Base-by-base conservation (phyloP, 2,797 vertebrate genomes). In the Neoniphon sammara region DNA sequence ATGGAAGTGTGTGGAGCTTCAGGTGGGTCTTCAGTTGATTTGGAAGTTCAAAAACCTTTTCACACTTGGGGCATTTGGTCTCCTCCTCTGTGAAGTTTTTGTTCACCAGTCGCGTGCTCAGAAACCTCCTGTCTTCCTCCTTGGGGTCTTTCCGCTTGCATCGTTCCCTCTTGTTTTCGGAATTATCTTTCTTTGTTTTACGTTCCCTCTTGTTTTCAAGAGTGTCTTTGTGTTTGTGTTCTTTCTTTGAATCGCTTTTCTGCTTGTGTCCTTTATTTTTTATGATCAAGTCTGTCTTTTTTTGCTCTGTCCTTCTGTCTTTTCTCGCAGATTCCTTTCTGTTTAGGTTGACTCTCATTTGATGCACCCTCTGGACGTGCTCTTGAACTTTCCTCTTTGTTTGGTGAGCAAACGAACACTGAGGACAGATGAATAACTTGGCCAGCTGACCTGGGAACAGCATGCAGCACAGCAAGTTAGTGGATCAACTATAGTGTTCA, bases 1-100 rank as follows among this genome's bases (percentile, higher is more conserved):
- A 85, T 4, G 82, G 73, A 18, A 87, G 85, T 50, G 58, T 73
- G 84, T 93, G 91, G 2, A 91, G 81, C 78, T 73, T 90, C 65
- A 65, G 31, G 71, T 93, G 91, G 5, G 80, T 66, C 59, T 73
- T 91, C 14, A 92, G 62, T 17, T 91, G 89, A 66, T 91, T 92
- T 0, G 89, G 85, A 53, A 86, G 89, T 18, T 89, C 84, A 62
- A 91, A 93, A 30, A 82, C 44, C 70, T 92, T 93, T 10, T 81
- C 61, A 0, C 91, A 93, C 0, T 39, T 80, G 0, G 5, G 18
- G 23, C 91, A 93, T 65, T 73, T 81, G 0, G 77, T 89, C 66
- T 92, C 86, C 18, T 86, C 69, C 25, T 87, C 83, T 0, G 79
- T 67, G 50, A 89, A 84, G 60, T 66, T 88, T 66, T 85, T 86